A percentile compares a stretch with the other conserved stretches of the same genome.
Conservation (phyloP, 1,140 invertebrate genomes). For the Elysia chlorotica region DNA sequence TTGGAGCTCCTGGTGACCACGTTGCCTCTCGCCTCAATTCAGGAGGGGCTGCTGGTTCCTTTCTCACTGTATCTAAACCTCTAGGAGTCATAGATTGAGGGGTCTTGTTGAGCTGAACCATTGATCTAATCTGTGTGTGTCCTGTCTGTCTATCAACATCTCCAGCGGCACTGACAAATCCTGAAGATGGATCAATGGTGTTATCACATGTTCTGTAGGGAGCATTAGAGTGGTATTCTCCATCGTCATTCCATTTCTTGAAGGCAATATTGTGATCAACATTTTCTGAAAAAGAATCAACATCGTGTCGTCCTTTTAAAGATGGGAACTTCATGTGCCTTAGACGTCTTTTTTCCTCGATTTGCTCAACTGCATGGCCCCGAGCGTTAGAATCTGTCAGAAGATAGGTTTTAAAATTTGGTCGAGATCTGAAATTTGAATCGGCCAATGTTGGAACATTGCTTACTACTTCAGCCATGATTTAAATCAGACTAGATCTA, state of each 20-base stretch:
- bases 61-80: slow-evolving; percentile 37
- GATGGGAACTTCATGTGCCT: slow-evolving; percentile 58
- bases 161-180: slow-evolving; percentile 57
- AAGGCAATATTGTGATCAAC: slow-evolving; percentile 25
- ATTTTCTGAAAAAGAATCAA: slow-evolving; percentile 49
- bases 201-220: slow-evolving; percentile 54
- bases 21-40: slow-evolving; percentile 45
- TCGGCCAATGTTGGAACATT: slow-evolving; percentile 42
- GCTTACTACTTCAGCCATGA: slow-evolving; percentile 45
- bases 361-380: slow-evolving; percentile 42
- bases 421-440: slow-evolving; percentile 47
- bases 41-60: slow-evolving; percentile 42
- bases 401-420: slow-evolving; percentile 46
- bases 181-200: slow-evolving; percentile 56
- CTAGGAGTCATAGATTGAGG: slow-evolving; percentile 46
- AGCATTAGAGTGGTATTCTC: slow-evolving; percentile 42
- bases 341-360: slow-evolving; percentile 47
- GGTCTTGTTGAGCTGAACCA: slow-evolving; percentile 51
- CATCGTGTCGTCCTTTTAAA: slow-evolving; percentile 42
- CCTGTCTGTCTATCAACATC: slow-evolving; percentile 57
- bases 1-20: slow-evolving; percentile 47
- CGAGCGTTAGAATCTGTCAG: slow-evolving; percentile 48
- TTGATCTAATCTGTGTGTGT: slow-evolving; percentile 41
- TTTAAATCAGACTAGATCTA: too few relatives aligned
- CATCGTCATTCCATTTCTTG: slow-evolving; percentile 55